Conservation (phyloP, 2,797 vertebrate species). For the Sebastes hubbsi region DNA sequence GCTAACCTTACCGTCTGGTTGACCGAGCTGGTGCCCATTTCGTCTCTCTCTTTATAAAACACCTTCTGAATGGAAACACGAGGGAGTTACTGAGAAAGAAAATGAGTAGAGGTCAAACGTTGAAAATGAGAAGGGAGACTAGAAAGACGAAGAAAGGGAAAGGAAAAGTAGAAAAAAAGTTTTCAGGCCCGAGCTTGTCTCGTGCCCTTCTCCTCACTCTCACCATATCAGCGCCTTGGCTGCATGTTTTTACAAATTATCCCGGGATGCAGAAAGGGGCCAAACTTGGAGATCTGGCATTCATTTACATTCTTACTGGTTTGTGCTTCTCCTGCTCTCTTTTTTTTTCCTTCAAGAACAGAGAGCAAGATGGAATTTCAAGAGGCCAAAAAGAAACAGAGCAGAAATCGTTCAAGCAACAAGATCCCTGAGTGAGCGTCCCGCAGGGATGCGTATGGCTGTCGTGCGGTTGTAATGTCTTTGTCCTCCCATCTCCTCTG, state of each 20-base stretch:
- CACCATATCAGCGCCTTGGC: conserved; percentile 58
- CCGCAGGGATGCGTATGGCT: conserved; percentile 48
- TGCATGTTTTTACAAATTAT: conserved; percentile 56
- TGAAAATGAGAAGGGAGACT: conserved; percentile 14
- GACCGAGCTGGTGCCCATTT: conserved; percentile 36
- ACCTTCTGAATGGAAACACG: conserved; percentile 32
- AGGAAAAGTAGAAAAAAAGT: neutral
- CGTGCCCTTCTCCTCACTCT: conserved; percentile 32
- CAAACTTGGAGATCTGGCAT: conserved; percentile 66
- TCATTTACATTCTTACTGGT: conserved; percentile 78
- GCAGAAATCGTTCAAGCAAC: conserved; percentile 49
- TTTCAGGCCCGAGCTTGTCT: conserved; percentile 38
- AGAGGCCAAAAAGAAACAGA: conserved; percentile 63
- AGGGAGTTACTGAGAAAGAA: neutral
- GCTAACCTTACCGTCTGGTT: conserved; percentile 30
- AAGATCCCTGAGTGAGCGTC: conserved; percentile 38
- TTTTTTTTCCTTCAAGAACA: conserved; percentile 37
- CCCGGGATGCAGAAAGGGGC: conserved; percentile 28
- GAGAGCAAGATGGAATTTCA: conserved; percentile 69
- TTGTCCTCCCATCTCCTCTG: conserved; percentile 66
- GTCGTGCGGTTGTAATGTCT: conserved; percentile 55
- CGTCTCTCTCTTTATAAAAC: conserved; percentile 35
- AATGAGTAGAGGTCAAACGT: conserved; percentile 5
- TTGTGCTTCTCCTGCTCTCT: conserved; percentile 35
- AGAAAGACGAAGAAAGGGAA: neutral